Base-by-base conservation (phyloP, 1,140 invertebrate genomes). In the Cephus cinctus region DNA sequence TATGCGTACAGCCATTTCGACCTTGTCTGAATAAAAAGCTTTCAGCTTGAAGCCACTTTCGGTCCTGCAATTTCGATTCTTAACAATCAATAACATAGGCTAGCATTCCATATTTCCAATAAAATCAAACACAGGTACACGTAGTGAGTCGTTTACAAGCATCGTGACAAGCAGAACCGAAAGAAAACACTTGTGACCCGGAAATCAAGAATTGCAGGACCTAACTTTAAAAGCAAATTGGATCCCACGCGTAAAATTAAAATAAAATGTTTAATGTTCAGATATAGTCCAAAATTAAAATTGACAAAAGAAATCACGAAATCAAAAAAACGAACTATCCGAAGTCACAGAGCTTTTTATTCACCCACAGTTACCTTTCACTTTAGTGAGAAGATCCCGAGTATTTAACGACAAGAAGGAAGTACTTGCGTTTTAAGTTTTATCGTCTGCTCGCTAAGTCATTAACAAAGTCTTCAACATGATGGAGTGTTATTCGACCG, bases 261-360 rank as follows among this genome's bases (percentile, higher is more conserved):
- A 36, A 32, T 43, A 21, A 5, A 16, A 8, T 19, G 34, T 32
- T 43, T 32, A 30, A 31, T 47, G 38, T 27, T 30, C n/a, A 16
- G 27, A 14, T 47, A 31, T 14, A 22, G 46, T 41, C 38, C 41
- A 48, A 48, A 48, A 48, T 48, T 41, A 30, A 48, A 38, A 41
- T 48, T 48, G 46, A 48, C 25, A 42, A 48, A 40, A 47, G 45
- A 47, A 47, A n/a, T n/a, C n/a, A n/a, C n/a, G n/a, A n/a, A n/a
- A n/a, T n/a, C n/a, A n/a, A n/a, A n/a, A n/a, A n/a, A n/a, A n/a
- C n/a, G n/a, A n/a, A n/a, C n/a, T n/a, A n/a, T n/a, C n/a, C n/a
- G n/a, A n/a, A n/a, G n/a, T n/a, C n/a, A n/a, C 25, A n/a, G 25
- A 27, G n/a, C 25, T 27, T n/a, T 27, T 27, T 27, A 27, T 27